phyloP scores from a whole-genome alignment of 2,888 invertebrate genomes.

The Dynastes maya region DNA sequence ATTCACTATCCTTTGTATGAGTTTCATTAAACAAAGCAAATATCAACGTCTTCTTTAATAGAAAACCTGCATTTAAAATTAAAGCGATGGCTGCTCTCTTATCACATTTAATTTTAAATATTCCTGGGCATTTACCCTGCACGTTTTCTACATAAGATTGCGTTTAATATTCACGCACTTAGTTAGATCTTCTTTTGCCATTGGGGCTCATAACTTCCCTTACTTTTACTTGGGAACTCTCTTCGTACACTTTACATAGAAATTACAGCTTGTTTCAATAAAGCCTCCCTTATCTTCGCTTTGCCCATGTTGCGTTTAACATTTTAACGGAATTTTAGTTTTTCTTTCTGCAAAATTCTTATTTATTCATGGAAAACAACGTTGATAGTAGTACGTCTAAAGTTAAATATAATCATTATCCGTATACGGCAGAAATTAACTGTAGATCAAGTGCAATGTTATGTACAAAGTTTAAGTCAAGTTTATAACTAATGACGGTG shows the following conservation, averaged over 20 bases:
- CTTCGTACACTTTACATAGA: slow-evolving; percentile 20
- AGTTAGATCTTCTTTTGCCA: slow-evolving; percentile 14
- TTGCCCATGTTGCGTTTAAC: slow-evolving; percentile 12
- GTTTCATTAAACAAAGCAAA: neutral
- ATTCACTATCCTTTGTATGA: no score
- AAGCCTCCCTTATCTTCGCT: slow-evolving; percentile 31
- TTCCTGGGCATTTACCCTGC: neutral
- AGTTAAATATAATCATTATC: neutral
- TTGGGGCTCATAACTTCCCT: neutral
- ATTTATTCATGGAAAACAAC: slow-evolving; percentile 26
- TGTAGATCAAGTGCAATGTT: no score
- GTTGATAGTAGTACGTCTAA: neutral
- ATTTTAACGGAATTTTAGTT: slow-evolving; percentile 19
- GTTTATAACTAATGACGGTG: no score
- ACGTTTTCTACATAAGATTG: slow-evolving; percentile 9
- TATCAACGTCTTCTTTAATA: neutral
- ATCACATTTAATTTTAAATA: slow-evolving; percentile 14
- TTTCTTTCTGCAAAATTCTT: slow-evolving; percentile 4
- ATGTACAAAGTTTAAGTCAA: no score
- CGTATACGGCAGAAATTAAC: no score
- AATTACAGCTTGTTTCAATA: slow-evolving; percentile 30
- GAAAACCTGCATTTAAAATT: slow-evolving; percentile 1
- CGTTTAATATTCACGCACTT: slow-evolving; percentile 25
- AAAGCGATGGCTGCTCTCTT: neutral
- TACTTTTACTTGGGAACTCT: slow-evolving; percentile 27